A percentile compares a stretch with the other conserved stretches of the same genome.
These are phyloP conservation scores for Sternarchorhynchus goeldii DNA, from an alignment of 2,797 vertebrate genomes.

Conservation along the genomic window DNA sequence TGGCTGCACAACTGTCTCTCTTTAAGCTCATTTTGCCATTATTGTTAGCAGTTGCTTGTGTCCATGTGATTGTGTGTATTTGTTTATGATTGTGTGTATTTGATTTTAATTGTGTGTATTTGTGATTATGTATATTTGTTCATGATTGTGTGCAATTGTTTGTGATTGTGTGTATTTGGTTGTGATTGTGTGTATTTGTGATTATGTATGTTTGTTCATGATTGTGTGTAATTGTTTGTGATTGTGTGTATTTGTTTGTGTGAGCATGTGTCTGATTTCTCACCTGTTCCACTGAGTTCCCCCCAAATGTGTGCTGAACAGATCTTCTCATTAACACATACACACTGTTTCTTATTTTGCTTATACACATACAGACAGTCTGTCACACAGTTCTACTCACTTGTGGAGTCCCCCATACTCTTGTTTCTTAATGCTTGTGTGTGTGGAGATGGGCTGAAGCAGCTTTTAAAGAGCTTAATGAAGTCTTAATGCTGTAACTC, in stretches of 20 bases:
- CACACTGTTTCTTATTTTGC: conserved; percentile 8
- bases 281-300: conserved; percentile 44
- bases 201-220: too few species aligned
- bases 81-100: background rate
- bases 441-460: conserved; percentile 46
- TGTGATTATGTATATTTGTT: background rate
- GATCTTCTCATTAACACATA: conserved; percentile 41
- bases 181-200: too few species aligned
- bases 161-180: too few species aligned
- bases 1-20: conserved; percentile 15
- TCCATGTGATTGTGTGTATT: conserved; percentile 27
- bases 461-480: conserved; percentile 57
- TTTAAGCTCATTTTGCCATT: conserved; percentile 20
- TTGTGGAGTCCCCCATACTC: conserved; percentile 37
- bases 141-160: too few species aligned
- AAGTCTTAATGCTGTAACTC: conserved; percentile 47
- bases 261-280: background rate
- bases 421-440: conserved; percentile 40
- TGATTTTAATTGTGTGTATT: conserved; percentile 14
- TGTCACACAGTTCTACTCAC: conserved; percentile 1
- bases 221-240: conserved; percentile 5
- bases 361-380: conserved; percentile 25
- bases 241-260: conserved; percentile 10
- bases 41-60: conserved; percentile 20
- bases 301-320: conserved; percentile 39